Conservation (phyloP, 2,113 vertebrate species). For the Poeciliopsis retropinna region DNA sequence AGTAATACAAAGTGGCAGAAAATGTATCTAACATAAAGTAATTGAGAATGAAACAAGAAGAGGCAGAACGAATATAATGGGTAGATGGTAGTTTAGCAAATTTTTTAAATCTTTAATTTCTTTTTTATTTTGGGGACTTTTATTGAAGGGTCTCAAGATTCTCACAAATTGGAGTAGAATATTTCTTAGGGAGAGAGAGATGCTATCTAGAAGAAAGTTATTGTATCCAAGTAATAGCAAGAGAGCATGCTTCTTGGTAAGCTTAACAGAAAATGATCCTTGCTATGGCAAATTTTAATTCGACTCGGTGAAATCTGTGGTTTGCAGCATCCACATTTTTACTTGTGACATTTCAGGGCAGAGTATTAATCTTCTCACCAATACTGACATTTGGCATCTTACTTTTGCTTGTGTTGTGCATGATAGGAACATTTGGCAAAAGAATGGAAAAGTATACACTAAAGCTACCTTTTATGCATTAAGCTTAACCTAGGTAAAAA, state of each 20-base stretch:
- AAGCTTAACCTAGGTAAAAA: slow-evolving; percentile 7
- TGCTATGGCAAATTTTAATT: slow-evolving; percentile 10
- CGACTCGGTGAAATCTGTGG: slow-evolving; percentile 7
- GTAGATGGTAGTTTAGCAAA: neutral
- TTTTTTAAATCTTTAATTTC: no score
- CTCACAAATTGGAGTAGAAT: neutral
- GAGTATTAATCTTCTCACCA: neutral
- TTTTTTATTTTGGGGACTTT: neutral
- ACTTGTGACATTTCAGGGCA: slow-evolving; percentile 21
- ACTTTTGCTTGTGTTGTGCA: slow-evolving; percentile 5
- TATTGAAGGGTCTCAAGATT: neutral
- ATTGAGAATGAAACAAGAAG: neutral
- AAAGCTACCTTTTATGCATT: neutral
- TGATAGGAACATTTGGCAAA: slow-evolving; percentile 1
- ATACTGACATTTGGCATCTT: slow-evolving; percentile 7
- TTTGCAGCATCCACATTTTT: slow-evolving; percentile 2
- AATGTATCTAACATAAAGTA: no score
- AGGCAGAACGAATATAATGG: neutral
- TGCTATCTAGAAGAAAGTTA: neutral
- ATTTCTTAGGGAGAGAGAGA: neutral
- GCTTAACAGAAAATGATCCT: slow-evolving; percentile 20
- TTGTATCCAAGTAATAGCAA: neutral
- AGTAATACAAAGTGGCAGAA: no score
- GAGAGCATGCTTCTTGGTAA: neutral
- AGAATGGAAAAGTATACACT: slow-evolving; percentile 8